phyloP scores from a whole-genome alignment of 2,113 vertebrate species.

The Malurus elegans region DNA sequence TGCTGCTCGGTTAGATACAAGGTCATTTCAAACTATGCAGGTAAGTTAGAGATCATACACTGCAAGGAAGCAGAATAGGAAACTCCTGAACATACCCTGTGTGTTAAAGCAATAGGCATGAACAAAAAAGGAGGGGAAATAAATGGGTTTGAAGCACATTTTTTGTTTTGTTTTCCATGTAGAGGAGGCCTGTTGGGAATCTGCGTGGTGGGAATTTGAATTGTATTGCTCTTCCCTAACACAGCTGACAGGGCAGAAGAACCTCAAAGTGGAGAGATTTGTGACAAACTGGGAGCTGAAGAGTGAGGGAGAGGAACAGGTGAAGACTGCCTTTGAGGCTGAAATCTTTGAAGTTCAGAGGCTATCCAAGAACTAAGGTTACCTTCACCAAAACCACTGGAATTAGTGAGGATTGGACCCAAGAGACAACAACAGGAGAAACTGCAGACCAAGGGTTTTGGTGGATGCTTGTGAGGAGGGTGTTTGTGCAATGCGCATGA shows the following conservation, averaged over 20 bases:
- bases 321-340: neutral
- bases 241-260: neutral
- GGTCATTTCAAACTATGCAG: neutral
- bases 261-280: neutral
- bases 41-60: neutral
- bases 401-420: neutral
- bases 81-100: neutral
- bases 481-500: neutral
- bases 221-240: neutral
- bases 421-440: neutral
- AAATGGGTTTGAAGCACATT: neutral
- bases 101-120: neutral
- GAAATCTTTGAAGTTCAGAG: neutral
- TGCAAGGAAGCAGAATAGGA: neutral
- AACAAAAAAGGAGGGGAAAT: neutral
- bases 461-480: rapidly evolving
- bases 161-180: neutral
- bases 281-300: neutral
- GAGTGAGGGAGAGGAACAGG: neutral
- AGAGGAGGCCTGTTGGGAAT: neutral
- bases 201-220: neutral
- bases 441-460: neutral
- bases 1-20: neutral
- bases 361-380: neutral
- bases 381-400: neutral